Evolutionary conservation across 2,113 vertebrate genomes (phyloP).

Genomic region (Lepus americanus): DNA sequence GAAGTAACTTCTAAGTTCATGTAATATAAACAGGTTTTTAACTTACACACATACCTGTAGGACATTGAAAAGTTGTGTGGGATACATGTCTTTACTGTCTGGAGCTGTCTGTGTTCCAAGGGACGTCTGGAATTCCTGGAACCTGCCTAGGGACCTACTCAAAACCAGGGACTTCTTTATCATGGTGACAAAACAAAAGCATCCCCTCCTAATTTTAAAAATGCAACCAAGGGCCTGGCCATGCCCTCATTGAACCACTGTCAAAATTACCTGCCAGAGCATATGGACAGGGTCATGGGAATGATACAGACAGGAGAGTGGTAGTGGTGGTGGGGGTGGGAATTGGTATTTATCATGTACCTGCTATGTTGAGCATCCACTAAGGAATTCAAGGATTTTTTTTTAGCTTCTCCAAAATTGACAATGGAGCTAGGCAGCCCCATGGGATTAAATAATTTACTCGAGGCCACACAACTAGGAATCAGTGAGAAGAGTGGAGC

Average conservation of each 20-base stretch:
- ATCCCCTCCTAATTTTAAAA: background rate
- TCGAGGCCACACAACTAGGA: background rate
- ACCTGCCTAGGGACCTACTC: background rate
- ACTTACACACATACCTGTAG: background rate
- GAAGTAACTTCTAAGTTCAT: constrained; percentile 12
- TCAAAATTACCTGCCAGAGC: background rate
- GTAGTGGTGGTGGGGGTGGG: background rate
- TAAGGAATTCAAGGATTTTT: background rate
- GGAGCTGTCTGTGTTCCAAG: background rate
- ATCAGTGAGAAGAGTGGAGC: background rate
- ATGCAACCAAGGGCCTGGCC: background rate
- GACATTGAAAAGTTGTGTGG: background rate
- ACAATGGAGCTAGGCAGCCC: background rate
- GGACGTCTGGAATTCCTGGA: constrained; percentile 2
- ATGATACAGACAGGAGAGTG: background rate
- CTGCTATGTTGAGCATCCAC: background rate
- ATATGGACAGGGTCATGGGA: background rate
- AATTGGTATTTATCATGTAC: background rate
- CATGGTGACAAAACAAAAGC: background rate
- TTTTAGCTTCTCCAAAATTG: background rate
- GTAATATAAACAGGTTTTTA: constrained; percentile 8
- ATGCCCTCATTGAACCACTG: background rate
- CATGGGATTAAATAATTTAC: background rate
- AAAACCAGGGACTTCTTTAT: constrained; percentile 16
- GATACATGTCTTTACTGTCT: background rate